phyloP scores from a whole-genome alignment of 64 coral and sea anemone species.

The Actinia tenebrosa region DNA sequence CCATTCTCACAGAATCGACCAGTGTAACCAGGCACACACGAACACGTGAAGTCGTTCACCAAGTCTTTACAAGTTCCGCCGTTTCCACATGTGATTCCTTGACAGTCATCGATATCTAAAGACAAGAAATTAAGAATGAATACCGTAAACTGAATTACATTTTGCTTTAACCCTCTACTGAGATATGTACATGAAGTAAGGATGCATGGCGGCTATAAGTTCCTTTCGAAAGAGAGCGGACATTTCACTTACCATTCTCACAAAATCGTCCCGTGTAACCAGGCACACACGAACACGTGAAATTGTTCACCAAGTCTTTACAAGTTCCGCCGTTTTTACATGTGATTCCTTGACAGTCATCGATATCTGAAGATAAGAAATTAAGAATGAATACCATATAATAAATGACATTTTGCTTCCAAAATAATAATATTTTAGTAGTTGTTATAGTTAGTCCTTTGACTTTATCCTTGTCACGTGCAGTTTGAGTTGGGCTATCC shows the following conservation, averaged over 20 bases:
- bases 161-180: too few species aligned
- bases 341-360: slow-evolving; percentile 2
- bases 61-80: background rate
- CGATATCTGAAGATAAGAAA: background rate
- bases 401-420: too few species aligned
- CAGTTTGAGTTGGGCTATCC: too few species aligned
- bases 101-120: background rate
- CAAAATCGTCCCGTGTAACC: background rate
- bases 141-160: too few species aligned
- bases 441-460: too few species aligned
- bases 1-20: background rate
- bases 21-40: background rate
- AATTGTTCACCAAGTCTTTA: background rate
- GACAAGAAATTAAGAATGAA: too few species aligned
- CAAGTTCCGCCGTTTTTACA: slow-evolving; percentile 28
- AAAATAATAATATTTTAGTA: too few species aligned
- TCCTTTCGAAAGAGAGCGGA: too few species aligned
- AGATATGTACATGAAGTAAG: too few species aligned
- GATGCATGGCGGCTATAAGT: too few species aligned
- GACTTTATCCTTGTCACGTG: too few species aligned
- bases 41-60: background rate
- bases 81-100: background rate
- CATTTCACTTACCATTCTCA: background rate
- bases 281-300: background rate
- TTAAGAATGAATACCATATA: too few species aligned